Conservation (phyloP, 1,140 invertebrate genomes). For the Drosophila trapezifrons region DNA sequence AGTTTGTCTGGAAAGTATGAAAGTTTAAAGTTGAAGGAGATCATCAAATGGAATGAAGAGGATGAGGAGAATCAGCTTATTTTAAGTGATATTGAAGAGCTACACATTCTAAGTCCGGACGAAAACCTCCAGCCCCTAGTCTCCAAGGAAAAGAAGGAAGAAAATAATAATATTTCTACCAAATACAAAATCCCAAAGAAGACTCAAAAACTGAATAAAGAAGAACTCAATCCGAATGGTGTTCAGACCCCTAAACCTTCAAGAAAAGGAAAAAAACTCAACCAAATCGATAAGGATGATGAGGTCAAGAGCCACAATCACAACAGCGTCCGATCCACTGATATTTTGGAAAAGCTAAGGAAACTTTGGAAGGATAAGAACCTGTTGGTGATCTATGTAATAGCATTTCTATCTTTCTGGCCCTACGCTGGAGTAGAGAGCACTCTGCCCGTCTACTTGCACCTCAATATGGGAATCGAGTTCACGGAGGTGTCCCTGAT, state of each 20-base stretch:
- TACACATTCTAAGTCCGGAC: background rate
- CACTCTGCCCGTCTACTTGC: conserved; percentile 99
- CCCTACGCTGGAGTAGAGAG: conserved; percentile 99
- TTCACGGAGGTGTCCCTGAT: conserved; percentile 97
- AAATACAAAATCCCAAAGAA: background rate
- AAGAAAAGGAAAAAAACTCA: background rate
- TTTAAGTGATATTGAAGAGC: background rate
- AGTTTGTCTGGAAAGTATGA: conserved; percentile 95
- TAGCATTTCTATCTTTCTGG: conserved; percentile 98
- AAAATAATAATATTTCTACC: background rate
- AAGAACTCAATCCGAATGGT: background rate
- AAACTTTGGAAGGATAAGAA: conserved; percentile 97
- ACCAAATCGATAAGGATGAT: background rate
- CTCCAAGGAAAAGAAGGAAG: background rate
- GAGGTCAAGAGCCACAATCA: background rate
- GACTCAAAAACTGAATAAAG: background rate
- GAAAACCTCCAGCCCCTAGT: background rate
- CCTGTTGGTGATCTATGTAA: conserved; percentile 97
- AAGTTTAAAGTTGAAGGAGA: conserved; percentile 94
- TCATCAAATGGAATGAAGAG: conserved; percentile 90
- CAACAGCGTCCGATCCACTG: background rate
- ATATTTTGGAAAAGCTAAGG: conserved; percentile 88
- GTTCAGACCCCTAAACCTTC: background rate
- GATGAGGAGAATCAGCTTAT: background rate
- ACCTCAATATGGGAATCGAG: conserved; percentile 98